Evolutionary conservation across 2,888 invertebrate species (phyloP), one percentile per base, ranked within the genome.

Genomic region (Agrochola lota): DNA sequence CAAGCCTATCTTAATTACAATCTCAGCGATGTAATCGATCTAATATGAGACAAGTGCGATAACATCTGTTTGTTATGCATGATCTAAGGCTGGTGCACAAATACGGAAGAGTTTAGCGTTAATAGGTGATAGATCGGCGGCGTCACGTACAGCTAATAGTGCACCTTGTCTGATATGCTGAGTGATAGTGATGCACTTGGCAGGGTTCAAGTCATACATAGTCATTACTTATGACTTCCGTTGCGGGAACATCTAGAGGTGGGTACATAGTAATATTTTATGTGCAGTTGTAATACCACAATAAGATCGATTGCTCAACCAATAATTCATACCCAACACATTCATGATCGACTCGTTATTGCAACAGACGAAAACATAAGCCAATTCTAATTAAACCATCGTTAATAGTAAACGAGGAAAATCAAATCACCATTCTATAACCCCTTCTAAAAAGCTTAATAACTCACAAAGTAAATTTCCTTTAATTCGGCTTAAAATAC

Each of bases 401-500:
- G 49, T 64, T 63, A 69, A 74, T 69, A 76, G 80, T 81, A 71
- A 80, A 85, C 75, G 71, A 79, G 70, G 77, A 62, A 79, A 77
- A 82, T 78, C 71, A 80, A 80, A 80, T 78, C 63, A 69, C 60
- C 84, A 80, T 87, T 84, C 82, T 80, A 74, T 60, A 80, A 85
- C 88, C 90, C 89, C 87, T 89, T 89, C 86, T 87, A 85, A 87
- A 88, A 85, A 89, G 89, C 88, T 92, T 91, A 90, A 93, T 93
- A 93, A 91, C 89, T 93, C 91, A 89, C 80, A 90, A 89, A 90
- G 89, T 90, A 89, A 92, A 92, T 92, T 93, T 91, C 88, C 90
- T 89, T 91, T 93, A 93, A 94, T 93, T 91, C 89, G 87, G 85
- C 86, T 93, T 94, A 90, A 94, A 94, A 94, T 92, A 92, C 92